Evolutionary conservation across 2,113 vertebrate genomes (phyloP), one percentile per base, ranked within the genome.

Genomic region (Turdus rufiventris): DNA sequence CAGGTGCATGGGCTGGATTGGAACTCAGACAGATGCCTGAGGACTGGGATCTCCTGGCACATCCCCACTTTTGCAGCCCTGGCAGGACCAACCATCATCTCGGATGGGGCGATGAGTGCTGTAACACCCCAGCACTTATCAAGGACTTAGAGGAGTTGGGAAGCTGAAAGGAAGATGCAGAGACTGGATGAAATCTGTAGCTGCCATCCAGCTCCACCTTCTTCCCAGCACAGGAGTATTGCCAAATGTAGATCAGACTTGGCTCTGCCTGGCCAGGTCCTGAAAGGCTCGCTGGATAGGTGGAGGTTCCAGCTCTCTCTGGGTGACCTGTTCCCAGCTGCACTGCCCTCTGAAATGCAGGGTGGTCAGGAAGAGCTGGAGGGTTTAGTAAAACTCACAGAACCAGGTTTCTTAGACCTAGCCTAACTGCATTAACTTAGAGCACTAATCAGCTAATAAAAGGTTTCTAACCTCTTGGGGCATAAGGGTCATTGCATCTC

Each of bases 381-480:
- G 11, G 17, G 21, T n/a, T 81, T 1, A 50, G 47, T 5, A 42
- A 42, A 11, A 38, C 34, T 42, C 58, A 72, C 4, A 31, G 78
- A 79, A 79, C 11, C 67, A 38, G 61, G 18, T 17, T 77, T 45
- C 71, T 28, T 19, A 54, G n/a, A 16, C 10, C 14, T 5, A 40
- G 51, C 20, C 60, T 51, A 51, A 60, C 60, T 16, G 48, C 19
- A 17, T 73, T 68, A 15, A 36, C 65, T 88, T 76, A 45, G 73
- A 88, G 77, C 74, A 38, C 31, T 38, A 93, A 92, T n/a, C 62
- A 88, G 53, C 34, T 63, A 77, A 76, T 66, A 70, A 54, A 82
- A 82, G 53, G 23, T n/a, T 68, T 75, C 76, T 92, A 75, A 96
- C 77, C 94, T 91, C 88, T 34, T 29, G 58, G 47, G 47, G 29